Base-by-base conservation (phyloP, 2,113 vertebrate species). In the Bujurquina vittata region DNA sequence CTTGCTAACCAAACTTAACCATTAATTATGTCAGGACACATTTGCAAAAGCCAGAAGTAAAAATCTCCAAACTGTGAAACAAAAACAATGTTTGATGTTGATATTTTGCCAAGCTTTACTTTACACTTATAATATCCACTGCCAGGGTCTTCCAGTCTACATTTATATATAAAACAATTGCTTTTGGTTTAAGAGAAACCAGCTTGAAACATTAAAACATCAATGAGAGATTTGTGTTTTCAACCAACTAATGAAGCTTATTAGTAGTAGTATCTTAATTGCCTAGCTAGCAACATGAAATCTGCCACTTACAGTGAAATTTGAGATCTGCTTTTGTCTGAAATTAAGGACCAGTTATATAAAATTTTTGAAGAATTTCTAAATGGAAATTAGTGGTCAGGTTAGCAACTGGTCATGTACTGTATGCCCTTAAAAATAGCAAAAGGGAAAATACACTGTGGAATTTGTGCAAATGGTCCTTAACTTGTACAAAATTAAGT, bases 401-500 rank as follows among this genome's bases (percentile, higher is more conserved):
- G 52, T 57, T 33, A 23, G 22, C 1, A 23, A 75, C 26, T 46
- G 7, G 12, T 40, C 20, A 72, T 8, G 33, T 4, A 49, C 43
- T 8, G 33, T 4, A 49, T 54, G 9, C 23, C 59, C 49, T 46
- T 55, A 31, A 26, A 3, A 80, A 49, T 18, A 69, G 40, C 11
- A 80, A 22, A 58, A 26, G 0, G 22, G 63, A 14, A 67, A 37
- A 37, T 11, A 14, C 22, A 76, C 10, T 1, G 2, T 7, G 65
- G 5, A 65, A 58, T 31, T 54, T 49, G 23, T 46, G 43, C 37
- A 83, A 74, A 84, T 79, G n/a, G 55, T 56, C 58, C 65, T 35
- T 22, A 83, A 63, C 37, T 57, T 74, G 74, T 61, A 31, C 26
- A 62, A 65, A 29, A 75, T 74, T 72, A 58, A 76, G 62, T 7